Base-by-base conservation (phyloP, 2,888 invertebrate species). In the Mesoligia furuncula region DNA sequence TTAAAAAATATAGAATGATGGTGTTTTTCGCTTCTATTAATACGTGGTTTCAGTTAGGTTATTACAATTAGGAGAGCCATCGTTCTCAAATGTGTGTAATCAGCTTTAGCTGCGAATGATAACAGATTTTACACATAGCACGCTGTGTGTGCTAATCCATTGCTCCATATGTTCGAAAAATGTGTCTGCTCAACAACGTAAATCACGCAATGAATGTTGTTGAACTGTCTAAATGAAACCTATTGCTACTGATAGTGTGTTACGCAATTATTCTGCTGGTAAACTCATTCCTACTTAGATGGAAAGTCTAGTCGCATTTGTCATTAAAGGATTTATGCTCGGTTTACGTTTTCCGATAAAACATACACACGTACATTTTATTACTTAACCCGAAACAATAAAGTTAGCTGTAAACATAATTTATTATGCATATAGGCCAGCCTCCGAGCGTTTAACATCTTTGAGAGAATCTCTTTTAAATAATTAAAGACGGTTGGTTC, bases 391-490 rank as follows among this genome's bases (percentile, higher is more conserved):
- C 77, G 73, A 88, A 84, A 88, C 87, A 85, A 87, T 90, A 87
- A 85, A 87, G 81, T 83, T 84, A 77, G 78, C 83, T 62, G 89
- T 87, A 89, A 90, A 90, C 88, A 87, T 88, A 79, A 92, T 93
- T 92, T 90, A 92, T 90, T 91, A 92, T 93, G 91, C 83, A 91
- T 87, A 82, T 88, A 89, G 89, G 85, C 84, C 90, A 84, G 88
- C 84, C 89, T 86, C 86, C 80, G 83, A 86, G 83, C 89, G 87
- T 85, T 90, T 87, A 89, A 85, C 90, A 88, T 88, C 87, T 80
- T 87, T 84, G 83, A 87, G 88, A 86, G 90, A 88, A 88, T 90
- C 86, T 83, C 87, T 79, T 90, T 92, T 92, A 87, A 92, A 91
- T 92, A 92, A 92, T 91, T 90, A 89, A 92, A 91, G 80, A 81